Percentiles rank a stretch among this genome's conserved stretches.
Evolutionary conservation across 2,797 vertebrate species (phyloP).

Genomic region (Coracias cyanogaster): DNA sequence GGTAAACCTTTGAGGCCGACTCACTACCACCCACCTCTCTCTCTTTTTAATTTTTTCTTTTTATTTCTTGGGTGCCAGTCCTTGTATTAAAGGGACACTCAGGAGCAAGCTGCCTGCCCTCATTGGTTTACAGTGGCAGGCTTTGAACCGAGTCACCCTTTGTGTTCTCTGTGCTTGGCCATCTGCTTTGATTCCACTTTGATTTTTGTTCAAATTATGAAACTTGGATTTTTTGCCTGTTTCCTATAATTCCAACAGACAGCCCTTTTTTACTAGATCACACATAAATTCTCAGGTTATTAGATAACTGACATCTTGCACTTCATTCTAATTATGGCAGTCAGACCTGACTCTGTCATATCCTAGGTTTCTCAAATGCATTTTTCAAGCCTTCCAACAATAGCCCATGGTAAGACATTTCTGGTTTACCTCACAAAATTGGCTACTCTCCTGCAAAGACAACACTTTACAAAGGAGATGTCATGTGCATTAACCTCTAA

Average conservation of each 20-base stretch:
- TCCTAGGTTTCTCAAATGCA: not conserved
- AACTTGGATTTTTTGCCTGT: no score
- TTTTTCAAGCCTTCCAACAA: not conserved
- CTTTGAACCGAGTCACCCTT: not conserved
- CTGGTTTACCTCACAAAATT: not conserved
- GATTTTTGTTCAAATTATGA: not conserved
- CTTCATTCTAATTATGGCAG: not conserved
- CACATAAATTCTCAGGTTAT: not conserved
- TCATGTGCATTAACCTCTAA: not conserved
- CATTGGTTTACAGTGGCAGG: not conserved
- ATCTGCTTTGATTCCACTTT: not conserved
- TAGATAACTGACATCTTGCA: not conserved
- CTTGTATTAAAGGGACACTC: not conserved
- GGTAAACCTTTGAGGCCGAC: not conserved
- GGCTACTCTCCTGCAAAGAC: not conserved
- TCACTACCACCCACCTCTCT: accelerated
- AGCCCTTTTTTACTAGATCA: not conserved
- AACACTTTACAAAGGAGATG: not conserved
- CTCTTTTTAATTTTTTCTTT: not conserved
- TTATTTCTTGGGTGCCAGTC: not conserved
- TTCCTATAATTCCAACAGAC: not conserved
- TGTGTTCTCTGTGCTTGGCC: not conserved
- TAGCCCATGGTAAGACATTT: not conserved
- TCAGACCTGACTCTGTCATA: not conserved
- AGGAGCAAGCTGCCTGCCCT: not conserved